Evolutionary conservation across 2,888 invertebrate genomes (phyloP).

Genomic region (Parnassius orleans): DNA sequence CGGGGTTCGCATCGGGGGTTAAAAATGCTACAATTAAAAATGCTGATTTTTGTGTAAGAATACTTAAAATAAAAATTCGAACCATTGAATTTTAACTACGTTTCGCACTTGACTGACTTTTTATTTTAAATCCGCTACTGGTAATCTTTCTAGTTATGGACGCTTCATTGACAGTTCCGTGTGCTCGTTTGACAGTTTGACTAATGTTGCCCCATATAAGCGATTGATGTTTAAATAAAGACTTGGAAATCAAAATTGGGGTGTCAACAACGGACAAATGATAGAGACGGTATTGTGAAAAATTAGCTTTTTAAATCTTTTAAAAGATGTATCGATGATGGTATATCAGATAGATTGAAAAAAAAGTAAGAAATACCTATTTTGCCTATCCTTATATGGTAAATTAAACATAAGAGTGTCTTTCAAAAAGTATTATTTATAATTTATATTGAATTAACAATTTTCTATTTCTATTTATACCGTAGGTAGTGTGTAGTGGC

Average conservation of each 20-base stretch:
- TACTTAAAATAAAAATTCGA: conserved; percentile 3
- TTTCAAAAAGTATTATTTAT: no score
- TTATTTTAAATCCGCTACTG: conserved; percentile 55
- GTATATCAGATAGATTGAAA: no score
- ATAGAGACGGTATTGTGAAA: conserved; percentile 17
- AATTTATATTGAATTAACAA: no score
- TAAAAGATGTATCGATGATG: not conserved
- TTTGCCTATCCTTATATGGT: no score
- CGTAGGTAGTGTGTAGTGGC: no score
- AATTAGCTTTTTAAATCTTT: conserved; percentile 9
- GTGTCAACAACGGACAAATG: conserved; percentile 45
- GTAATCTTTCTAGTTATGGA: conserved; percentile 56
- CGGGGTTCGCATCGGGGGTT: no score
- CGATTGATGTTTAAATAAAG: conserved; percentile 60
- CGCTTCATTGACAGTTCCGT: conserved; percentile 69
- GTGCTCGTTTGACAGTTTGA: conserved; percentile 71
- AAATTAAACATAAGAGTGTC: no score
- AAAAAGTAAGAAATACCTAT: no score
- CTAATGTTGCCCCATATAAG: conserved; percentile 63
- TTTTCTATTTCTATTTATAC: no score
- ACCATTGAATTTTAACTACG: conserved; percentile 13
- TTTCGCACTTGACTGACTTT: conserved; percentile 26
- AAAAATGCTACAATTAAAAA: no score
- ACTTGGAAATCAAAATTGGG: conserved; percentile 43
- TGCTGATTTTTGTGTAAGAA: no score